Percentiles rank a stretch among this genome's conserved stretches.
Conservation (phyloP, 2,797 vertebrate species). For the Dryobates pubescens region DNA sequence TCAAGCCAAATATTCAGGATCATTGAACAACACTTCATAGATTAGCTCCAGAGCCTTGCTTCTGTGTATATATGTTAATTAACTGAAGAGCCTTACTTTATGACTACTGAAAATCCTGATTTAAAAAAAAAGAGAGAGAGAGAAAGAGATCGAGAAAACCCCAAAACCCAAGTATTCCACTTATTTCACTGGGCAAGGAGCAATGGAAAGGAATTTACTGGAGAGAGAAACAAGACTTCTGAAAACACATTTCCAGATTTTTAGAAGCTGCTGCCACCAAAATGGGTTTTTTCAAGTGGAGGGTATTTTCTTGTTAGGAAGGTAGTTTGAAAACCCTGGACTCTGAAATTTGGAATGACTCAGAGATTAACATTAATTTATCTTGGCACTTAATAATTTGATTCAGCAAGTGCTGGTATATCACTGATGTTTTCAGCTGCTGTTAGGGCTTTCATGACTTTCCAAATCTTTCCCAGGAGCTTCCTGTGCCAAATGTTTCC, state of each 20-base stretch:
- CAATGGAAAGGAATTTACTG: neutral
- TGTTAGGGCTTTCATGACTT: conserved; percentile 60
- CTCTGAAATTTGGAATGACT: conserved; percentile 42
- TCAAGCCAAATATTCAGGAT: neutral
- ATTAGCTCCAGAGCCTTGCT: neutral
- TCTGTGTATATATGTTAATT: neutral
- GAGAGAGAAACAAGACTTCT: neutral
- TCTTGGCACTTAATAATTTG: conserved; percentile 68
- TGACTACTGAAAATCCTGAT: neutral
- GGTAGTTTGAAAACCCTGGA: neutral
- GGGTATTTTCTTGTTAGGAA: conserved; percentile 14
- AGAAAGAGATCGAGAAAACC: too few relatives aligned
- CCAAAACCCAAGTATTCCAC: neutral
- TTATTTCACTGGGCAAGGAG: neutral
- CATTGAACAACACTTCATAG: neutral
- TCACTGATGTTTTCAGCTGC: conserved; percentile 44
- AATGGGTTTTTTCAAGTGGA: neutral
- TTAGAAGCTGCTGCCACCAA: neutral
- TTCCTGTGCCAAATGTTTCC: conserved; percentile 75
- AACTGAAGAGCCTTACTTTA: neutral
- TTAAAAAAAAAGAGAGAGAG: too few relatives aligned
- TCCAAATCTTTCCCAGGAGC: conserved; percentile 59
- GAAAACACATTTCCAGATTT: neutral
- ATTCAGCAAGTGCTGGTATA: conserved; percentile 58
- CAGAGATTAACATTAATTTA: conserved; percentile 38